Evolutionary conservation across 92 coral and sea anemone species (phyloP).

Genomic region (Virgularia gustaviana): DNA sequence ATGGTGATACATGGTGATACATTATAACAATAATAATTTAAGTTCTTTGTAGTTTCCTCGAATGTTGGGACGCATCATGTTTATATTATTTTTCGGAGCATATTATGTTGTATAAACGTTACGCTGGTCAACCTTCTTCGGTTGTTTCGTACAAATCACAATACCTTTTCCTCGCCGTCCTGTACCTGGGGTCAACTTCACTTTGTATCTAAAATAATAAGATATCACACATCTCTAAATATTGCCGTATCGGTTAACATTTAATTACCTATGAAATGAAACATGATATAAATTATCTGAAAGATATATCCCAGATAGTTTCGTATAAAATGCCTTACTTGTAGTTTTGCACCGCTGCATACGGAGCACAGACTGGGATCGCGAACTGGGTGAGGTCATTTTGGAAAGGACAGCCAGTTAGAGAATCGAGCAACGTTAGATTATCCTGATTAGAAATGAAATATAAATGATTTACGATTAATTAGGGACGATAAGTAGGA

Average conservation of each 20-base stretch:
- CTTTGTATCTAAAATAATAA: constrained; percentile 64
- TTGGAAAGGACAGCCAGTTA: constrained; percentile 77
- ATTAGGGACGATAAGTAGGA: neutral
- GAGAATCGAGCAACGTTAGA: constrained; percentile 66
- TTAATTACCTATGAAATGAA: no score
- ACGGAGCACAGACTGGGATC: constrained; percentile 92
- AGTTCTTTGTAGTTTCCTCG: no score
- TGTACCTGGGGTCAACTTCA: constrained; percentile 88
- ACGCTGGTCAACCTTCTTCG: neutral
- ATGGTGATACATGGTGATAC: no score
- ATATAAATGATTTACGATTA: no score
- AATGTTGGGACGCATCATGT: no score
- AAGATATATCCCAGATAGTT: neutral
- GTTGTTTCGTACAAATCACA: neutral
- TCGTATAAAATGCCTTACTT: constrained; percentile 67
- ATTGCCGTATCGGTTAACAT: neutral
- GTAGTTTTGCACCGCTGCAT: constrained; percentile 82
- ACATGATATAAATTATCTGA: neutral
- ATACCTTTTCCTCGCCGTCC: constrained; percentile 92
- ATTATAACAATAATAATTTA: no score
- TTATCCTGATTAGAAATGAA: constrained; percentile 18
- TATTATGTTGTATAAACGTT: neutral
- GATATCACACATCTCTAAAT: neutral
- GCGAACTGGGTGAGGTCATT: constrained; percentile 83
- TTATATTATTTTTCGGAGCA: no score